Percentiles rank a stretch among this genome's conserved stretches.
These are phyloP conservation scores for Carposina sasakii DNA, from an alignment of 1,140 invertebrate genomes.

Conservation along the genomic window DNA sequence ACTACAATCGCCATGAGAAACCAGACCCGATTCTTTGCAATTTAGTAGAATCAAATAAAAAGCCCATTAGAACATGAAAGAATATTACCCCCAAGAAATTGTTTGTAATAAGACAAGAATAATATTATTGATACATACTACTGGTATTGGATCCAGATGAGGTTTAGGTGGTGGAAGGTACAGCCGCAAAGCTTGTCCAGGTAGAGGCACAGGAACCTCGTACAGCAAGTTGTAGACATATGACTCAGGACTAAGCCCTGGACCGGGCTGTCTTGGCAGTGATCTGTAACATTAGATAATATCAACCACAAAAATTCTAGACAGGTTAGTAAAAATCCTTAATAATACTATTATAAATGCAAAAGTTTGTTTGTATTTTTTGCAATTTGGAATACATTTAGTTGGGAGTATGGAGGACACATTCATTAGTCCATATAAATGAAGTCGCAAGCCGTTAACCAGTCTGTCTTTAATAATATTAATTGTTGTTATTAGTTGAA, in stretches of 20 bases:
- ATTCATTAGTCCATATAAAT: neutral
- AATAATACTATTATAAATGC: conserved; percentile 6
- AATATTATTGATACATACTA: no score
- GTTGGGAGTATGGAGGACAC: neutral
- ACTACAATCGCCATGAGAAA: no score
- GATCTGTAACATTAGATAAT: conserved; percentile 75
- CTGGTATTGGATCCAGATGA: conserved; percentile 78
- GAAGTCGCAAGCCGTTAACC: no score
- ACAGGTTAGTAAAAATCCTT: no score
- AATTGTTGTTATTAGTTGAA: neutral
- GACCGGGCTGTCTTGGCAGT: conserved; percentile 80
- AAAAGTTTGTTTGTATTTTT: neutral
- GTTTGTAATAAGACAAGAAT: no score
- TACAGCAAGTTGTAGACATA: conserved; percentile 97
- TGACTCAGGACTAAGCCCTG: conserved; percentile 87
- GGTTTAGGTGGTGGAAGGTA: conserved; percentile 83
- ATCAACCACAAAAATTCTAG: no score
- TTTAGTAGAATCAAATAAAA: no score
- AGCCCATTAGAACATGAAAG: no score
- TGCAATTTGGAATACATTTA: no score
- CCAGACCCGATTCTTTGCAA: no score
- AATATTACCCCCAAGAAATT: no score
- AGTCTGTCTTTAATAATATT: neutral
- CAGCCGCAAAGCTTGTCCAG: conserved; percentile 90
- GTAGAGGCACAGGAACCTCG: conserved; percentile 91